Conservation (phyloP, 2,888 invertebrate species). For the Nebria salina region DNA sequence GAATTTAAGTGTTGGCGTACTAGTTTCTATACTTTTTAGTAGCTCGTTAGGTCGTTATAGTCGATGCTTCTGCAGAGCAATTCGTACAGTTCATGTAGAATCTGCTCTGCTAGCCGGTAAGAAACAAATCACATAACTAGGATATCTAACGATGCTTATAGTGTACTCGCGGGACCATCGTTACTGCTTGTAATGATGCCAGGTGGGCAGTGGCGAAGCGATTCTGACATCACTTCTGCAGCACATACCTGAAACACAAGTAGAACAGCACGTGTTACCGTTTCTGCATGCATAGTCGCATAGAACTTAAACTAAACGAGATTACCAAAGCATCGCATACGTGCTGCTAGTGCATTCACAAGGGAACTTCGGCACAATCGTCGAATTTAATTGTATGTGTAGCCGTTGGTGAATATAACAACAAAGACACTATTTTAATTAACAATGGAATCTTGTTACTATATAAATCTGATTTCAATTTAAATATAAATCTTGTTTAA, state of each 20-base stretch:
- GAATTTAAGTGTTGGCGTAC: not conserved
- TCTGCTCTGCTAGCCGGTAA: constrained; percentile 5
- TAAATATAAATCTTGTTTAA: too few relatives aligned
- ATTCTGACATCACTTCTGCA: not conserved
- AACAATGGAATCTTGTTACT: not conserved
- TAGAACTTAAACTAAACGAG: constrained; percentile 16
- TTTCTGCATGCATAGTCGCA: constrained; percentile 21
- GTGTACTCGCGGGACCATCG: constrained; percentile 20
- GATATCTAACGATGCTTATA: constrained; percentile 27
- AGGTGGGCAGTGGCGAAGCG: constrained; percentile 6
- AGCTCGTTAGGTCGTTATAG: constrained; percentile 13
- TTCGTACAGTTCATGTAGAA: not conserved
- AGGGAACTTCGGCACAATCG: not conserved
- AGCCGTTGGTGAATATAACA: not conserved
- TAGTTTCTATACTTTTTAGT: constrained; percentile 8
- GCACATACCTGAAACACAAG: constrained; percentile 21
- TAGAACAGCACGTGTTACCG: constrained; percentile 21
- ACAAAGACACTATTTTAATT: not conserved
- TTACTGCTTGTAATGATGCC: constrained; percentile 20
- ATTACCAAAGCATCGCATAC: not conserved
- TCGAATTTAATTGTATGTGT: constrained; percentile 4
- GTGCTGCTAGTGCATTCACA: not conserved
- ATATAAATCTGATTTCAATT: too few relatives aligned
- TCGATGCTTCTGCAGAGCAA: not conserved
- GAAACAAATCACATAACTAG: constrained; percentile 27